Evolutionary conservation across 2,888 invertebrate genomes (phyloP), one percentile per base, ranked within the genome.

Genomic region (Hypselothyrea guttata): DNA sequence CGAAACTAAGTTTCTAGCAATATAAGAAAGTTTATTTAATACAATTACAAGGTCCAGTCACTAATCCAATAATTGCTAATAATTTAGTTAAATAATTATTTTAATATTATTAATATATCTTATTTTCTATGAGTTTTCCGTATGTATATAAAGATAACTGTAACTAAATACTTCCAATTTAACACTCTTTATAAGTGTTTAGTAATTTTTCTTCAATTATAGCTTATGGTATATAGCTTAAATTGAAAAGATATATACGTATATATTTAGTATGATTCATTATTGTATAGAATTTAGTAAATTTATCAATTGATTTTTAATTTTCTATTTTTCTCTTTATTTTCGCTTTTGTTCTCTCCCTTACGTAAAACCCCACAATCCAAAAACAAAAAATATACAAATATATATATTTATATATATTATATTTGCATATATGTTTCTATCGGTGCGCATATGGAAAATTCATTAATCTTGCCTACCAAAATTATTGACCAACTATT

Each of bases 371-470:
- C 38, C 44, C 12, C 28, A n/a, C 13, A 35, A 44, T 41, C 38
- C 5, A 7, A 51, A n/a, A 48, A 71, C 7, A 45, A 31, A 53
- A 7, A 51, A n/a, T 46, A 71, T 5, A 45, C 27, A 53, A 12
- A 68, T 13, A 53, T 30, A 59, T 58, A 59, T 49, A 47, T 47
- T 38, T 61, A 54, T 38, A 68, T 55, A 55, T 51, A 47, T 52
- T 56, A 18, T 31, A 16, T 44, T 18, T 31, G 12, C 33, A 61
- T 44, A 61, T 53, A 56, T 52, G 54, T 56, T 53, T 70, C 64
- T 60, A 22, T 82, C 58, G 78, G 78, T 82, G 75, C 71, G 84
- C 78, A 60, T 84, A 82, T 65, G 84, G 77, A 84, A 79, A 67
- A 59, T 49, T 58, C 54, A 67, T 67, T 76, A 57, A 67, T 51